Percentiles rank a stretch among this genome's conserved stretches.
Evolutionary conservation across 1,140 invertebrate species (phyloP).

Genomic region (Drosophila bipectinata): DNA sequence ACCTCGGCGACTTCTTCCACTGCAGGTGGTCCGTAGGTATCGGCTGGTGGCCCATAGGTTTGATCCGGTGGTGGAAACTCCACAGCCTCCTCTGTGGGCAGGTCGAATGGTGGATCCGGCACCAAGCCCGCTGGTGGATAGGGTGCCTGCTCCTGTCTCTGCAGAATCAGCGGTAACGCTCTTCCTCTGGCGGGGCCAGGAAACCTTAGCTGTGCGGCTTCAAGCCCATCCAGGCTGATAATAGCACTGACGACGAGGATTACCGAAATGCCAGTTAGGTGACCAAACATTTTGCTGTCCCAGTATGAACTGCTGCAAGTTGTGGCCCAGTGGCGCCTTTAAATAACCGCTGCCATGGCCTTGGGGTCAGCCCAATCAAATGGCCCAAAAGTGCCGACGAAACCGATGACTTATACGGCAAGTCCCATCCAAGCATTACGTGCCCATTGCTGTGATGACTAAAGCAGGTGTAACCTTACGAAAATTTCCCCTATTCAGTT

Average conservation of each 20-base stretch:
- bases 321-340: slow-evolving; percentile 33
- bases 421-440: slow-evolving; percentile 57
- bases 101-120: slow-evolving; percentile 68
- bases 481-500: slow-evolving; percentile 12
- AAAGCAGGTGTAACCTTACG: slow-evolving; percentile 45
- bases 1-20: slow-evolving; percentile 23
- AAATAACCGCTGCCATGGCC: slow-evolving; percentile 51
- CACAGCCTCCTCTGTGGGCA: slow-evolving; percentile 64
- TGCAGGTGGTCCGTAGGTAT: slow-evolving; percentile 44
- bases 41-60: slow-evolving; percentile 58
- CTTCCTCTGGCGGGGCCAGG: slow-evolving; percentile 37
- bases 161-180: slow-evolving; percentile 20
- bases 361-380: slow-evolving; percentile 38
- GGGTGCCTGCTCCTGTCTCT: slow-evolving; percentile 58
- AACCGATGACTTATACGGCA: slow-evolving; percentile 70
- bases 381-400: slow-evolving; percentile 50
- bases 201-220: slow-evolving; percentile 36
- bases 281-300: slow-evolving; percentile 54
- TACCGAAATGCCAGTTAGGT: slow-evolving; percentile 26
- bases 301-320: slow-evolving; percentile 48
- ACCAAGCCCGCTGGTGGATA: slow-evolving; percentile 70
- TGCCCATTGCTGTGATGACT: slow-evolving; percentile 55
- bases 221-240: slow-evolving; percentile 15
- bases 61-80: slow-evolving; percentile 51
- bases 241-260: slow-evolving; percentile 35